Conservation (phyloP, 1,140 invertebrate genomes). For the Polyergus mexicanus region DNA sequence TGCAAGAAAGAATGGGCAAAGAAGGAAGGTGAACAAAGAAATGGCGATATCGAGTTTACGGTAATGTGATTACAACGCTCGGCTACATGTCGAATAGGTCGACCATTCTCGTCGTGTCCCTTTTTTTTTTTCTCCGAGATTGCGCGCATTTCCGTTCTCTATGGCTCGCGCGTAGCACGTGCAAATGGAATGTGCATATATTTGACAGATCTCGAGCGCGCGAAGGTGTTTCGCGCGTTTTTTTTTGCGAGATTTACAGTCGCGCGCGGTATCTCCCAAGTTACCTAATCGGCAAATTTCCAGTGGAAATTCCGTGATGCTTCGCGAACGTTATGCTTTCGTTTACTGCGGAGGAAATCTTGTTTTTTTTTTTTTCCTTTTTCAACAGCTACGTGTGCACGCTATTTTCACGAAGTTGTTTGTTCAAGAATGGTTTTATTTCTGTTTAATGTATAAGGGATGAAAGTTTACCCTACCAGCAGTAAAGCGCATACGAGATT, state of each 20-base stretch:
- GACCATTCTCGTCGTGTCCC: constrained; percentile 20
- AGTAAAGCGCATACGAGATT: neutral
- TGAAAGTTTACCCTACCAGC: neutral
- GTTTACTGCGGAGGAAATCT: neutral
- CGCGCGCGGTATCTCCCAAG: neutral
- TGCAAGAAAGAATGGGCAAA: neutral
- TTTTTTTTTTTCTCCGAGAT: constrained; percentile 46
- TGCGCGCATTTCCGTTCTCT: constrained; percentile 9
- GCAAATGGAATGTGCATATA: constrained; percentile 48
- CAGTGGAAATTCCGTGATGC: constrained; percentile 40
- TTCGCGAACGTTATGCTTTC: constrained; percentile 17
- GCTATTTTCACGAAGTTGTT: constrained; percentile 24
- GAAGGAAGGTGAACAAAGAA: neutral
- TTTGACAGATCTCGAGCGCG: constrained; percentile 45
- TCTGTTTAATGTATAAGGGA: constrained; percentile 27
- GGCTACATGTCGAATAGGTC: constrained; percentile 35
- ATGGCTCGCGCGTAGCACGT: neutral
- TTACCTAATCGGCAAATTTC: constrained; percentile 51
- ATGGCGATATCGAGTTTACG: constrained; percentile 48
- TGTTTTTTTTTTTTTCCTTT: neutral
- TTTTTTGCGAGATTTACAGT: constrained; percentile 31
- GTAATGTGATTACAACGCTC: constrained; percentile 40
- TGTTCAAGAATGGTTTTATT: constrained; percentile 2
- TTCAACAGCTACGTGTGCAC: too few species aligned
- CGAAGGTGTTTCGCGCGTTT: neutral